Evolutionary conservation across 2,797 vertebrate genomes (phyloP), one percentile per base, ranked within the genome.

Genomic region (Sparidentex hasta): DNA sequence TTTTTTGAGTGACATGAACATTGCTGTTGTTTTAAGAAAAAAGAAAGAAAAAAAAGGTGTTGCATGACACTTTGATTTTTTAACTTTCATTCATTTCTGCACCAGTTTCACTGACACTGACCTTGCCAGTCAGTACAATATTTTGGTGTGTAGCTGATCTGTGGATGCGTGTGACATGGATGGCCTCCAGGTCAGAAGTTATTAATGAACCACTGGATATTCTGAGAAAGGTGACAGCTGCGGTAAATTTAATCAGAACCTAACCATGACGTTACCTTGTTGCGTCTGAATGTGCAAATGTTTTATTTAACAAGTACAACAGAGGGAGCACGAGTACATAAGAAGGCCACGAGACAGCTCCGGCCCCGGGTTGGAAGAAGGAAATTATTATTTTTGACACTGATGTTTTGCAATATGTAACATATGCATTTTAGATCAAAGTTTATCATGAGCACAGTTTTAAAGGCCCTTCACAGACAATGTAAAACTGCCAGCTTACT

Each of bases 201-300:
- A 92, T 90, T 93, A 91, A 88, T 88, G 89, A 93, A 86, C 78
- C 67, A 71, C 51, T 76, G 88, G 88, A 90, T 94, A 94, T 93
- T 94, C 80, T 92, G 78, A 90, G 91, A 50, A 79, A 84, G 83
- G 65, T 90, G 86, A 87, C 68, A 93, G 87, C 87, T 90, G 83
- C 82, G 81, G 80, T 85, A 83, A 83, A 88, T 89, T 87, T 78
- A 93, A 90, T 66, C 75, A 65, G 65, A 70, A 69, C 44, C 61
- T 72, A 66, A 25, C 57, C 71, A 74, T 90, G 76, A 82, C 71
- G 76, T 81, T 71, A 80, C 23, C 50, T 65, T 51, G 44, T 27
- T 78, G 78, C 33, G 21, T 75, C n/a, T 63, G 57, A 80, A 74
- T 76, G 18, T 69, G 25, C 48, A 65, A 71, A 51, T 46, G 8